A percentile compares a stretch with the other conserved stretches of the same genome.
phyloP scores from a whole-genome alignment of 2,113 vertebrate species.

The Ahaetulla prasina region DNA sequence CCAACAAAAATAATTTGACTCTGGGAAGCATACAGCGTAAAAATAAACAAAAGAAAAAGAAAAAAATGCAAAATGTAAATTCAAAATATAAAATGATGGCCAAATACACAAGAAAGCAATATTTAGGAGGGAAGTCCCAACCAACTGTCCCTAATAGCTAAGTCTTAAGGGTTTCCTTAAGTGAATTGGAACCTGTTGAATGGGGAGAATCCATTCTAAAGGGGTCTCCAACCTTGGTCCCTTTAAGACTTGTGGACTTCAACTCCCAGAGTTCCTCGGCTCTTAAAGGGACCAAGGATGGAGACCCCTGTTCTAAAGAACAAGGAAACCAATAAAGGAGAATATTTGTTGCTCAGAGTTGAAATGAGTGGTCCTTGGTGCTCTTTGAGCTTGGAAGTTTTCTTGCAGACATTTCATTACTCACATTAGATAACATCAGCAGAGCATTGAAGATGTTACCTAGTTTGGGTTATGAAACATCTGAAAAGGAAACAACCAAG shows the following conservation, averaged over 20 bases:
- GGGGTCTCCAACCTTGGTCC: no score
- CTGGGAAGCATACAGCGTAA: background rate
- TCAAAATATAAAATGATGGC: background rate
- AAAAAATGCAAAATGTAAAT: background rate
- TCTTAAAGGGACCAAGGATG: no score
- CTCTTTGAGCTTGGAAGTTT: no score
- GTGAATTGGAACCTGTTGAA: background rate
- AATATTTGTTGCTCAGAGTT: no score
- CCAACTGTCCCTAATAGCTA: background rate
- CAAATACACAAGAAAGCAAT: background rate
- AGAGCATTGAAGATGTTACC: background rate
- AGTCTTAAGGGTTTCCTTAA: background rate
- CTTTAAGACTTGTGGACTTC: no score
- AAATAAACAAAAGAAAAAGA: background rate
- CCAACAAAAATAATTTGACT: background rate
- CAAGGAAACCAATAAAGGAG: background rate
- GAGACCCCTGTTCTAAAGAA: background rate
- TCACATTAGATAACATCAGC: no score
- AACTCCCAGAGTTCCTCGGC: no score
- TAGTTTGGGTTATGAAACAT: background rate
- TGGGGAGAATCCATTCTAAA: background rate
- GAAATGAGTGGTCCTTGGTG: no score
- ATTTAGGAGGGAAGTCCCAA: background rate
- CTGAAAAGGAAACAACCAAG: background rate
- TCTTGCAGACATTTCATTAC: no score